Evolutionary conservation across 35 echinoderm and acorn worm species (phyloP).

Genomic region (Lytechinus pictus): DNA sequence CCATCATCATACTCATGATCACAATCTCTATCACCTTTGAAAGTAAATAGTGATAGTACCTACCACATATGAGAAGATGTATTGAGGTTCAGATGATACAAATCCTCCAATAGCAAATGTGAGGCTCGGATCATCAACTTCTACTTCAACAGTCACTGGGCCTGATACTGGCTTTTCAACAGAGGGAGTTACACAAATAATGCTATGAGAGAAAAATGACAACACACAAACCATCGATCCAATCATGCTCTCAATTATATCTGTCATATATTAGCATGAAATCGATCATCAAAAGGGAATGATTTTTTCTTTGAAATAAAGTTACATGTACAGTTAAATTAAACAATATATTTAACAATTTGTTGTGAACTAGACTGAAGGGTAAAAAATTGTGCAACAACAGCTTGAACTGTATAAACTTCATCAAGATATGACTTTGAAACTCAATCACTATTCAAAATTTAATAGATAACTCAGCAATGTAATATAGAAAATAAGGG

Average conservation of each 20-base stretch:
- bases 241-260: neutral
- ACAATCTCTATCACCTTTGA: too few relatives aligned
- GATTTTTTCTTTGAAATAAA: neutral
- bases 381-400: neutral
- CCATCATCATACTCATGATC: neutral
- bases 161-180: neutral
- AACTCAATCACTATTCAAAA: too few relatives aligned
- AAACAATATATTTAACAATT: neutral
- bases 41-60: neutral
- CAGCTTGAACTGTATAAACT: too few relatives aligned
- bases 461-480: too few relatives aligned
- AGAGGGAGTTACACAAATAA: conserved; percentile 36
- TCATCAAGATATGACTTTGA: too few relatives aligned
- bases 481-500: too few relatives aligned
- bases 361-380: neutral
- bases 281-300: neutral
- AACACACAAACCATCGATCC: too few relatives aligned
- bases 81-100: conserved; percentile 17
- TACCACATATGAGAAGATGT: conserved; percentile 62
- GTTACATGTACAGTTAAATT: neutral
- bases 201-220: conserved; percentile 21
- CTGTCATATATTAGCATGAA: neutral
- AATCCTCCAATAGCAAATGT: conserved; percentile 40
- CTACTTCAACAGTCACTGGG: conserved; percentile 37
- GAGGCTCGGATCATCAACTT: neutral